phyloP scores from a whole-genome alignment of 2,113 vertebrate species.

The Pandion haliaetus region DNA sequence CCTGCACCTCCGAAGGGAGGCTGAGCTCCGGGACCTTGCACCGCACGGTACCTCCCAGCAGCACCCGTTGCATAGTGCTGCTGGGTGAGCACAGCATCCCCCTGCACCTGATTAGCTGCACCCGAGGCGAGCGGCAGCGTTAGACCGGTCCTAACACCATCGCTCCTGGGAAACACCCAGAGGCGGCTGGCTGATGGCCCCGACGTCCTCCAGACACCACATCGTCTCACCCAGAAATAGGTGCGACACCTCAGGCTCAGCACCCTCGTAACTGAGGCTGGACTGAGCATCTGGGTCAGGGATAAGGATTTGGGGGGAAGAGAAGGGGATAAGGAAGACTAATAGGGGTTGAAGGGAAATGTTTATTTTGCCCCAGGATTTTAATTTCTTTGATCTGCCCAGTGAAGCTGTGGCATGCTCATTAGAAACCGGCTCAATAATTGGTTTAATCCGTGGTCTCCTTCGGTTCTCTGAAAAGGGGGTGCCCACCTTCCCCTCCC shows the following conservation, averaged over 20 bases:
- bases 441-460: not conserved
- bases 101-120: not conserved
- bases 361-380: not conserved
- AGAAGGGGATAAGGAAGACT: not conserved
- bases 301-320: not conserved
- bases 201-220: not conserved
- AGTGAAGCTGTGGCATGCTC: not conserved
- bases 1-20: not conserved
- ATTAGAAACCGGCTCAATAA: not conserved
- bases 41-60: rapidly evolving
- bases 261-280: not conserved
- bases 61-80: not conserved
- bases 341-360: not conserved
- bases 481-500: not conserved
- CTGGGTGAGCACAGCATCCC: not conserved
- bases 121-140: no score
- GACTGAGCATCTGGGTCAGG: not conserved
- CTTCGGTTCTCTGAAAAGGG: not conserved
- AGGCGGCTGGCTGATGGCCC: not conserved
- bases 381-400: not conserved
- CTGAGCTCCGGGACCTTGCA: not conserved
- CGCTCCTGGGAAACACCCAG: not conserved
- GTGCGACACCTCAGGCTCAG: not conserved
- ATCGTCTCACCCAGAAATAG: not conserved
- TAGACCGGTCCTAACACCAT: not conserved